These are phyloP conservation scores for Scomber scombrus DNA, from an alignment of 2,113 vertebrate species.

Conservation along the genomic window DNA sequence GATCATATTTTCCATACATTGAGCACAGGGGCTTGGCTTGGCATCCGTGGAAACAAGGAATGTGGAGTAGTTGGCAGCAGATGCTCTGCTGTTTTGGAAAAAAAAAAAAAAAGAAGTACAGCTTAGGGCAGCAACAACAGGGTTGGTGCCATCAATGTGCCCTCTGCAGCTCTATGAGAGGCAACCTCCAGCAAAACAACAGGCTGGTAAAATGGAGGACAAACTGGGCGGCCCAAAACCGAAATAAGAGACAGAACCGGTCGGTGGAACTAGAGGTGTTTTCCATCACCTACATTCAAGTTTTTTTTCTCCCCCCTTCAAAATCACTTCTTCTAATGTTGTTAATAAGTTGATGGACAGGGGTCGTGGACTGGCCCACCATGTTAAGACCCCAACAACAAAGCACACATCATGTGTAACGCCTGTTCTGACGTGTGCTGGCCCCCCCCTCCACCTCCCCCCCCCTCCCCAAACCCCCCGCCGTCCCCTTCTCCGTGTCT, in stretches of 20 bases:
- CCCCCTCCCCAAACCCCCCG: background rate
- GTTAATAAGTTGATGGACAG: conserved; percentile 58
- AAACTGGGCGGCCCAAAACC: conserved; percentile 54
- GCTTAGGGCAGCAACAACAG: conserved; percentile 62
- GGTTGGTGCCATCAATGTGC: conserved; percentile 77
- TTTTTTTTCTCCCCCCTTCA: conserved; percentile 22
- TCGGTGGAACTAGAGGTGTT: conserved; percentile 38
- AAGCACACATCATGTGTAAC: conserved; percentile 65
- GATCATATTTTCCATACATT: conserved; percentile 75
- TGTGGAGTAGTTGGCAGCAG: conserved; percentile 79
- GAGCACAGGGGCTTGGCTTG: conserved; percentile 53
- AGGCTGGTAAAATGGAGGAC: conserved; percentile 79
- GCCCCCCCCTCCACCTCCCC: background rate
- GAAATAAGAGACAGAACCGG: conserved; percentile 48
- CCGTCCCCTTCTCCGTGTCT: conserved; percentile 7
- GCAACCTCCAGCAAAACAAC: conserved; percentile 66
- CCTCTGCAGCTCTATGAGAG: conserved; percentile 73
- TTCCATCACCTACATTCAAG: conserved; percentile 31
- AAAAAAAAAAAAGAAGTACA: conserved; percentile 22
- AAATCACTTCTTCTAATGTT: conserved; percentile 60
- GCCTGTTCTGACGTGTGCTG: conserved; percentile 51
- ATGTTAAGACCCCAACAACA: conserved; percentile 64
- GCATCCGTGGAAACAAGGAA: conserved; percentile 77
- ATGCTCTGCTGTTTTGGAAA: conserved; percentile 78
- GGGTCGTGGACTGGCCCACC: conserved; percentile 43